phyloP scores from a whole-genome alignment of 2,113 vertebrate species.

The Sorex fumeus region DNA sequence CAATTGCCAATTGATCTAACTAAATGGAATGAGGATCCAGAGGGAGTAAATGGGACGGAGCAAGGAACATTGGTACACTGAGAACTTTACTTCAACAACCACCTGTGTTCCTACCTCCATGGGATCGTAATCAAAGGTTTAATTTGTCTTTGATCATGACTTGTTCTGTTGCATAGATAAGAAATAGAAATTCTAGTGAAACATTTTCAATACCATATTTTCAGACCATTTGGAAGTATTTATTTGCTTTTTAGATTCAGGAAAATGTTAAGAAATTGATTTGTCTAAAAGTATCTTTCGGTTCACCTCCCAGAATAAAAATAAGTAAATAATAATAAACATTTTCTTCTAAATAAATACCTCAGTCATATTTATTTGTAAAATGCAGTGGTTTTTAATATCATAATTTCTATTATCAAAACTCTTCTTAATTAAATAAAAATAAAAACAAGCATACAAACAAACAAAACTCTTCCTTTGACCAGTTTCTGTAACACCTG shows the following conservation, averaged over 20 bases:
- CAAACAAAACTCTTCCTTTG: not conserved
- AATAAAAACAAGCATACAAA: not conserved
- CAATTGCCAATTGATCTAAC: not conserved
- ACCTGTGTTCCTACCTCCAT: not conserved
- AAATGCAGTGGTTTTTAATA: constrained; percentile 62
- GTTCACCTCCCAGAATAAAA: constrained; percentile 58
- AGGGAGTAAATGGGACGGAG: not conserved
- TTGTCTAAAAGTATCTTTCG: constrained; percentile 23
- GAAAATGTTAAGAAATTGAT: constrained; percentile 54
- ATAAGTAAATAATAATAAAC: no score
- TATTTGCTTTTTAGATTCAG: constrained; percentile 61
- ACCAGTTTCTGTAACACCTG: constrained; percentile 61
- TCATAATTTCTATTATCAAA: constrained; percentile 69
- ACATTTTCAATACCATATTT: constrained; percentile 44
- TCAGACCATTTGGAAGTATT: constrained; percentile 20
- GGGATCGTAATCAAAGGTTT: constrained; percentile 40
- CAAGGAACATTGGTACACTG: not conserved
- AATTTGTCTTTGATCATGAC: constrained; percentile 8
- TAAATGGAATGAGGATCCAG: not conserved
- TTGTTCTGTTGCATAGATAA: constrained; percentile 28
- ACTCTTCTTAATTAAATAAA: constrained; percentile 57
- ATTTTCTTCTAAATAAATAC: constrained; percentile 72
- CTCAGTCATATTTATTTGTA: constrained; percentile 71
- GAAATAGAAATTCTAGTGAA: constrained; percentile 19
- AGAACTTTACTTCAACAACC: not conserved